A percentile compares a stretch with the other conserved stretches of the same genome.
phyloP scores from a whole-genome alignment of 1,140 invertebrate genomes.

The Brachionus rubens region DNA sequence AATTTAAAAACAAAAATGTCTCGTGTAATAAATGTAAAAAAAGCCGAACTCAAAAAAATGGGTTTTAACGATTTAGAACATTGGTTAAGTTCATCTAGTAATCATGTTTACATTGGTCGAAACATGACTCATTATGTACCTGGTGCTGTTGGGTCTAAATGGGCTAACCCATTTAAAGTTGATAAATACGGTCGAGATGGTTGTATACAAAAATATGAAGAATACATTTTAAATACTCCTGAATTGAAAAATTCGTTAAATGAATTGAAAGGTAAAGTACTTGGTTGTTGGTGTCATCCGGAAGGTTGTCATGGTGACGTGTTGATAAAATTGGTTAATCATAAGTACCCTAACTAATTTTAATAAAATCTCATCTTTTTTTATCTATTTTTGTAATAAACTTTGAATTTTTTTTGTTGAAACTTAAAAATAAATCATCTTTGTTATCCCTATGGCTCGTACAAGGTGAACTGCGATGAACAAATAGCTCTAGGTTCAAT shows the following conservation, averaged over 20 bases:
- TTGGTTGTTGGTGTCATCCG: slow-evolving; percentile 46
- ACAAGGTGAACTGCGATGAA: too few species aligned
- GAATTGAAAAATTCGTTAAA: background rate
- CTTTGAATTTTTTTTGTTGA: too few species aligned
- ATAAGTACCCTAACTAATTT: background rate
- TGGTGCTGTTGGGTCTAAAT: slow-evolving; percentile 44
- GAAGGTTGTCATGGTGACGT: slow-evolving; percentile 41
- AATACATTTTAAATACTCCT: background rate
- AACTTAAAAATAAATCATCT: too few species aligned
- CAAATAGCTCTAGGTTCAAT: too few species aligned
- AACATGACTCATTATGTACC: slow-evolving; percentile 43
- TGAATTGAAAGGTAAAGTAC: slow-evolving; percentile 30
- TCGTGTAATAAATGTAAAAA: slow-evolving; percentile 30
- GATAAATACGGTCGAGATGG: slow-evolving; percentile 36
- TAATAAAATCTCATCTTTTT: too few species aligned
- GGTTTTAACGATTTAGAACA: slow-evolving; percentile 31
- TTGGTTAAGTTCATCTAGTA: background rate
- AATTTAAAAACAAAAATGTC: slow-evolving; percentile 18
- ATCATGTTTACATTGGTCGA: slow-evolving; percentile 40
- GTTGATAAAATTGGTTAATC: background rate
- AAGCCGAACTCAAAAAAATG: slow-evolving; percentile 21
- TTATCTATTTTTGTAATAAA: too few species aligned
- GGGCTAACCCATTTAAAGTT: slow-evolving; percentile 39
- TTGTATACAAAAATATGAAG: slow-evolving; percentile 28
- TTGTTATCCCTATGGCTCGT: too few species aligned